Conservation (phyloP, 1,140 invertebrate species). For the Drosophila insularis region DNA sequence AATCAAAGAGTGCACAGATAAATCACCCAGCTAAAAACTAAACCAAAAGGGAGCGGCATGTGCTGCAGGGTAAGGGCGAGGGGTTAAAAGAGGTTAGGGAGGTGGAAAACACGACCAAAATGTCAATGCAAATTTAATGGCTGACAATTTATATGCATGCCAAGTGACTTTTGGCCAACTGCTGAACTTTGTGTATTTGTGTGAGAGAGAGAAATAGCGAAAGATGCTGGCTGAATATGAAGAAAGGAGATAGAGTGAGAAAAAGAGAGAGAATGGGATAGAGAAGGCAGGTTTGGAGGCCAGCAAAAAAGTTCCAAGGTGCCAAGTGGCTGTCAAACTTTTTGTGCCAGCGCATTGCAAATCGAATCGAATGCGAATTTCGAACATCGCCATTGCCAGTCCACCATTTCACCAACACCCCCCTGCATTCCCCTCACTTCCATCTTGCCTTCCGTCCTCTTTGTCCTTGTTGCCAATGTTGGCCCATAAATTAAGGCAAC, state of each 20-base stretch:
- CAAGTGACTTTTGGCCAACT: constrained; percentile 80
- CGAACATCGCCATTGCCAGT: constrained; percentile 28
- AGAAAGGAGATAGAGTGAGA: constrained; percentile 3
- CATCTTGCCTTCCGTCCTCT: constrained; percentile 13
- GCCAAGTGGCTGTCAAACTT: constrained; percentile 78
- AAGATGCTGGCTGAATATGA: constrained; percentile 25
- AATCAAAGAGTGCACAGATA: constrained; percentile 78
- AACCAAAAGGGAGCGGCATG: constrained; percentile 18
- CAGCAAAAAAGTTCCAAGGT: constrained; percentile 66
- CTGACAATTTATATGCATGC: constrained; percentile 79
- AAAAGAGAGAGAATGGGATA: constrained; percentile 8
- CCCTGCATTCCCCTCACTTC: constrained; percentile 12
- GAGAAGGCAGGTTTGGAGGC: constrained; percentile 11
- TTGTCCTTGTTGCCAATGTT: constrained; percentile 45
- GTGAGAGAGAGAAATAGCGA: constrained; percentile 32
- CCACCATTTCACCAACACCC: neutral
- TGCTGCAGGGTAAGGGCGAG: neutral
- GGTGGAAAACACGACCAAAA: constrained; percentile 66
- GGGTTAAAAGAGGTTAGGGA: neutral
- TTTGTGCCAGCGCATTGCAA: constrained; percentile 53
- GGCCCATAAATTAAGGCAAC: constrained; percentile 72
- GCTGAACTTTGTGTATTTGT: constrained; percentile 67
- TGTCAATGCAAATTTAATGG: constrained; percentile 80
- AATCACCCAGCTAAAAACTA: constrained; percentile 75
- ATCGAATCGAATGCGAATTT: constrained; percentile 67